phyloP scores from a whole-genome alignment of 2,888 invertebrate species.

The Agrotis clavis region DNA sequence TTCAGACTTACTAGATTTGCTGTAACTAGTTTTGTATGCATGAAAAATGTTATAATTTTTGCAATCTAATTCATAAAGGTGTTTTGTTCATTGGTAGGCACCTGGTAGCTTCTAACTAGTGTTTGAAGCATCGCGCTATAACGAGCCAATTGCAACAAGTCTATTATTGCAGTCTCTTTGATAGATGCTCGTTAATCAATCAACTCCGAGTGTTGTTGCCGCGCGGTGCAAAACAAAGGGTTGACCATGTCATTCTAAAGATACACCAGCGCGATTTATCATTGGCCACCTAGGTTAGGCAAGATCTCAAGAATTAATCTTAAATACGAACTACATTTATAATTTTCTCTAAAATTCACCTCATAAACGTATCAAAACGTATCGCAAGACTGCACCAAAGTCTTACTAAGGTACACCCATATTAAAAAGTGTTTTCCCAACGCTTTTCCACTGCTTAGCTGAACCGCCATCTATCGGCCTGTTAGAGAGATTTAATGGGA shows the following conservation, averaged over 20 bases:
- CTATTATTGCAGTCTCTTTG: conserved; percentile 4
- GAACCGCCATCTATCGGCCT: conserved; percentile 86
- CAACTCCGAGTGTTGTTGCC: background rate
- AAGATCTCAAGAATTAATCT: too few relatives aligned
- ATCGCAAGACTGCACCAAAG: conserved; percentile 49
- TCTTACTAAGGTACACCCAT: conserved; percentile 73
- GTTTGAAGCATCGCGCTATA: background rate
- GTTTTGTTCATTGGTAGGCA: background rate
- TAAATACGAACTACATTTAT: background rate
- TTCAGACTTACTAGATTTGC: conserved; percentile 53
- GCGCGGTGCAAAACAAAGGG: conserved; percentile 15
- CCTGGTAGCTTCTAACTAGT: background rate
- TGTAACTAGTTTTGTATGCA: conserved; percentile 42
- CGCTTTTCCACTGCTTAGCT: conserved; percentile 79
- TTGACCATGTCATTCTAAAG: background rate
- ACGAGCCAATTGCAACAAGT: background rate
- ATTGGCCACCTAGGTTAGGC: background rate
- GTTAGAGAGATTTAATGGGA: conserved; percentile 86
- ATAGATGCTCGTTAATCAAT: conserved; percentile 24
- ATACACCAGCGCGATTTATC: background rate
- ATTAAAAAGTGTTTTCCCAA: conserved; percentile 87
- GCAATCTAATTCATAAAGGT: conserved; percentile 3
- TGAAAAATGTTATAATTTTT: conserved; percentile 27
- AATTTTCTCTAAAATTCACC: background rate
- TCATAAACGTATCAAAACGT: conserved; percentile 71